A percentile compares a stretch with the other conserved stretches of the same genome.
phyloP scores from a whole-genome alignment of 2,888 invertebrate genomes.

The Galerucella calmariensis region DNA sequence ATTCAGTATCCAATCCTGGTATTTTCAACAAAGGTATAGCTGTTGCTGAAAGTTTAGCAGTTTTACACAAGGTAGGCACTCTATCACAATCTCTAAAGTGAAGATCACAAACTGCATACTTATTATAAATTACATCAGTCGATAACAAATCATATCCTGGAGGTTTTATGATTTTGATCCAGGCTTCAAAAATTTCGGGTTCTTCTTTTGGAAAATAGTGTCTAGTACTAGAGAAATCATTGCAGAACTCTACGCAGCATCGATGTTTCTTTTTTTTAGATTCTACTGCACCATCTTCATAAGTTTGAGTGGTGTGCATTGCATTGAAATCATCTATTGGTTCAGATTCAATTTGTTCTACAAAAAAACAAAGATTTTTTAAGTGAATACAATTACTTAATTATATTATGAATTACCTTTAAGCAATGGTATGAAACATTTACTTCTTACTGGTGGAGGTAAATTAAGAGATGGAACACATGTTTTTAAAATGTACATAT shows the following conservation, averaged over 20 bases:
- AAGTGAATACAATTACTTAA: too few relatives aligned
- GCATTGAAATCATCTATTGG: background rate
- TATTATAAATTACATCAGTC: background rate
- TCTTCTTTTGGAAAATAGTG: background rate
- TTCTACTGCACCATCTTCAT: background rate
- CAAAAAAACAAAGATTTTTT: background rate
- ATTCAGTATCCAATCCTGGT: background rate
- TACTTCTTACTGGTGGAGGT: background rate
- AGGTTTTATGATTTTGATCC: background rate
- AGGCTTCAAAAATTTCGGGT: background rate
- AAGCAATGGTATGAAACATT: background rate
- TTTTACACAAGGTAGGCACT: background rate
- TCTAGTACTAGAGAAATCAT: background rate
- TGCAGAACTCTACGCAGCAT: background rate
- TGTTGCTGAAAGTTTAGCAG: background rate
- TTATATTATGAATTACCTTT: too few relatives aligned
- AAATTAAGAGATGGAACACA: background rate
- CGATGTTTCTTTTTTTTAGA: background rate
- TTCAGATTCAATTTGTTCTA: background rate
- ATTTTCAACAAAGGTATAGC: background rate
- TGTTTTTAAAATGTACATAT: background rate
- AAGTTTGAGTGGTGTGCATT: background rate
- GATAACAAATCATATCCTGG: background rate
- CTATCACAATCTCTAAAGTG: constrained; percentile 4
- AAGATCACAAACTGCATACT: background rate